Conservation (phyloP, 2,113 vertebrate genomes). For the Hyla sarda region DNA sequence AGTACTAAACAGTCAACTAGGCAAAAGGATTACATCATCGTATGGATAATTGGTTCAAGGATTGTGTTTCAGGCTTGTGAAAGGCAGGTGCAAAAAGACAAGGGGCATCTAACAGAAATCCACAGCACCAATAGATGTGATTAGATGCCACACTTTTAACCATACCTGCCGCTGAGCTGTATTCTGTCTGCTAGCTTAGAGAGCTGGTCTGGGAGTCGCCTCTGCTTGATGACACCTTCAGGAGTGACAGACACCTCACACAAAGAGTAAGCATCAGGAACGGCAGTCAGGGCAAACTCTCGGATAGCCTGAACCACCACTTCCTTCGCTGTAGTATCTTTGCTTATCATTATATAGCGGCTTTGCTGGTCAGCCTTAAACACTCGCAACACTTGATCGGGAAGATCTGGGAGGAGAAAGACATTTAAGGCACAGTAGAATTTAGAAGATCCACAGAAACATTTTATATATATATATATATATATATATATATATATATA, state of each 20-base stretch:
- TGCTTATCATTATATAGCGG: conserved; percentile 98
- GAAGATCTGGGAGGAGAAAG: conserved; percentile 79
- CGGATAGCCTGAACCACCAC: conserved; percentile 94
- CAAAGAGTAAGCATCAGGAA: conserved; percentile 89
- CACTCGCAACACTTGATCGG: conserved; percentile 93
- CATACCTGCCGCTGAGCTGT: conserved; percentile 93
- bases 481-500: too few species aligned
- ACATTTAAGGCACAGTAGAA: not conserved
- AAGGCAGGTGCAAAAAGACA: not conserved
- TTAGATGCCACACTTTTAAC: not conserved
- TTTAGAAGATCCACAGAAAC: not conserved
- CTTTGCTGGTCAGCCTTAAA: conserved; percentile 98
- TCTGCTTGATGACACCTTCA: conserved; percentile 96
- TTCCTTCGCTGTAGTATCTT: conserved; percentile 96
- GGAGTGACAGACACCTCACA: conserved; percentile 97
- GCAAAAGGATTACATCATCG: conserved; percentile 10
- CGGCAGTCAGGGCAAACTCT: conserved; percentile 91
- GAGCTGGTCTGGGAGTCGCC: conserved; percentile 93
- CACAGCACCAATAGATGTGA: not conserved
- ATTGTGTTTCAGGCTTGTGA: not conserved
- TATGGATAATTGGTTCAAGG: not conserved
- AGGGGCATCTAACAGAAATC: not conserved
- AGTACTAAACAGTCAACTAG: not conserved
- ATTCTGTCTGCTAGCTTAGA: conserved; percentile 97
- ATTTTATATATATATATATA: too few species aligned